phyloP scores from a whole-genome alignment of 2,113 vertebrate genomes.

The Onychostoma macrolepis region DNA sequence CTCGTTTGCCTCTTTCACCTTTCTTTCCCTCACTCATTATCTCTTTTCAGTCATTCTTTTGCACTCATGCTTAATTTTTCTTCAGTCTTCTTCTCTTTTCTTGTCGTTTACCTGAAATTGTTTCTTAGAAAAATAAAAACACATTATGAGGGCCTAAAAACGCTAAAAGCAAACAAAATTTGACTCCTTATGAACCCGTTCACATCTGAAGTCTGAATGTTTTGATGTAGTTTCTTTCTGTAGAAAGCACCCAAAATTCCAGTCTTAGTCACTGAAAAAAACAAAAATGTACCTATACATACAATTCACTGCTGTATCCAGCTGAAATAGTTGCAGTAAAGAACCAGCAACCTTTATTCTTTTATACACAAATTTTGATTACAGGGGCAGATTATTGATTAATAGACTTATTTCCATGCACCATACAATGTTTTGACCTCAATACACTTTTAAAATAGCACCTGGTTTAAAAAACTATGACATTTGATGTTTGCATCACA shows the following conservation, averaged over 20 bases:
- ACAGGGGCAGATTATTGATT: background rate
- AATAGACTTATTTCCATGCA: background rate
- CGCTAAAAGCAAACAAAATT: background rate
- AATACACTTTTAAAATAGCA: background rate
- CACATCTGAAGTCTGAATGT: too few species aligned
- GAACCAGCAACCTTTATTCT: too few species aligned
- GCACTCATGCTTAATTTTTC: background rate
- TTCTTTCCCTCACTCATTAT: background rate
- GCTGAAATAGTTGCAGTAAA: too few species aligned
- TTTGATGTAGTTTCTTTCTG: too few species aligned
- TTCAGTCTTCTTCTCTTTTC: background rate
- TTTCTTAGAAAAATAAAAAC: background rate
- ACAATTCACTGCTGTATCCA: too few species aligned
- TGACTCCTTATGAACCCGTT: background rate
- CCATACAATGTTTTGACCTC: background rate
- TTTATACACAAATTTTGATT: background rate
- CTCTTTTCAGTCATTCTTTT: background rate
- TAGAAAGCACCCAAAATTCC: too few species aligned
- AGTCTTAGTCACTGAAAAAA: too few species aligned
- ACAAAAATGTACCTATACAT: too few species aligned
- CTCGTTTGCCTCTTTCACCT: background rate
- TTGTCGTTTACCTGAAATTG: background rate
- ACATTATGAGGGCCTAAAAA: background rate
- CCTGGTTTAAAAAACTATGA: background rate
- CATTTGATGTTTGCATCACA: background rate